Evolutionary conservation across 2,113 vertebrate species (phyloP).

Genomic region (Aythya baeri): DNA sequence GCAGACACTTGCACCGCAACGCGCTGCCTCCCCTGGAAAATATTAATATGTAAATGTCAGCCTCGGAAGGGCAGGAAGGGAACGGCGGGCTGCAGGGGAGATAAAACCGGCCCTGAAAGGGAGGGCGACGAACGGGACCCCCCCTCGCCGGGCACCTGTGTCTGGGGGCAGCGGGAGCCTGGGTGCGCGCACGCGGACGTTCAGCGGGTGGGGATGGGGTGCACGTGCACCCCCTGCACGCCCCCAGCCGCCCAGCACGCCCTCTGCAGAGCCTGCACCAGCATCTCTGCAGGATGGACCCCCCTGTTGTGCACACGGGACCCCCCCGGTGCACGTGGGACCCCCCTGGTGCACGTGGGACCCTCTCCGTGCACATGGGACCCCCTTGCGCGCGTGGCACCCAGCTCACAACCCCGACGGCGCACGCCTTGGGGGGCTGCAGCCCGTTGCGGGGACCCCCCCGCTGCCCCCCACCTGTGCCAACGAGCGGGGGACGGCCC

Average conservation of each 20-base stretch:
- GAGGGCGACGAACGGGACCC: background rate
- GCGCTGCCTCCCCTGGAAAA: conserved; percentile 69
- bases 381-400: too few species aligned
- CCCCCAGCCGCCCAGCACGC: background rate
- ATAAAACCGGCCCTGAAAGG: conserved; percentile 43
- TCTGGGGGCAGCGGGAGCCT: background rate
- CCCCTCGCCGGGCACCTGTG: background rate
- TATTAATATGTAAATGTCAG: conserved; percentile 81
- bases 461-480: rapidly evolving
- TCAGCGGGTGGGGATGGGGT: background rate
- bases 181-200: rapidly evolving
- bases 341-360: too few species aligned
- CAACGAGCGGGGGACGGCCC: background rate
- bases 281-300: background rate
- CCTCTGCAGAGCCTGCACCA: background rate
- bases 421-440: background rate
- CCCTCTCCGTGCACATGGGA: too few species aligned
- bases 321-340: too few species aligned
- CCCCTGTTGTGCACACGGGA: too few species aligned
- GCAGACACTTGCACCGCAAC: conserved; percentile 69
- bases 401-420: too few species aligned
- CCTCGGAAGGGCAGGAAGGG: conserved; percentile 70
- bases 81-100: conserved; percentile 30
- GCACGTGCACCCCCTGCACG: background rate
- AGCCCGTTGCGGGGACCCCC: background rate